Evolutionary conservation across 2,888 invertebrate genomes (phyloP), one percentile per base, ranked within the genome.

Genomic region (Omphaloscelis lunosa): DNA sequence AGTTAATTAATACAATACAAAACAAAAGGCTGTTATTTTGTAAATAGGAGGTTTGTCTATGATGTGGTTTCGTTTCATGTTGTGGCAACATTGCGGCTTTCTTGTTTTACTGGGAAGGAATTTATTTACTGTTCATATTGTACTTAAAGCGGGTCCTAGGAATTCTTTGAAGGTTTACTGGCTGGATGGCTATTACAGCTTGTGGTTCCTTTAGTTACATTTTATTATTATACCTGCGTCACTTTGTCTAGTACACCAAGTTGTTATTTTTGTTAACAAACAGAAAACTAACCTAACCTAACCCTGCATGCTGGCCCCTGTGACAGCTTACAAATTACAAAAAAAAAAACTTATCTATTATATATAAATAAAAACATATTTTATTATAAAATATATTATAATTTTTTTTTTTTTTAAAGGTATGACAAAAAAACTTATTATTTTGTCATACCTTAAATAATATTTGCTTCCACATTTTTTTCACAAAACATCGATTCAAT

Each of bases 1-100:
- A 75, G 65, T 78, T 83, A 68, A 88, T 86, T 75, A 79, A 73
- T 79, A 68, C 74, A 80, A 79, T 72, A 74, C 63, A 56, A 80
- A 86, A 87, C 82, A 79, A 83, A 75, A 82, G 72, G 27, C 51
- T 67, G 69, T 77, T 79, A 65, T 84, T 84, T 79, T 65, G 63
- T 56, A 84, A 73, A 74, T 80, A 45, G 62, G 62, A 70, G 39
- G 77, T 73, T 77, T 80, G 74, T 72, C 75, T 80, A 76, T 84
- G 84, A 80, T 80, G 88, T 81, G 86, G 86, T 88, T 86, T 83
- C 62, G 53, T 88, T 80, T 83, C 77, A 59, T 68, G 76, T 77
- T 88, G 79, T 71, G 82, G 87, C 58, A 69, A 71, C 70, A 62
- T 66, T 80, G 86, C 66, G 83, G 83, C 75, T 70, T 48, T 58